These are phyloP conservation scores for Lasiurus cinereus DNA, from an alignment of 2,113 vertebrate species.

Conservation along the genomic window DNA sequence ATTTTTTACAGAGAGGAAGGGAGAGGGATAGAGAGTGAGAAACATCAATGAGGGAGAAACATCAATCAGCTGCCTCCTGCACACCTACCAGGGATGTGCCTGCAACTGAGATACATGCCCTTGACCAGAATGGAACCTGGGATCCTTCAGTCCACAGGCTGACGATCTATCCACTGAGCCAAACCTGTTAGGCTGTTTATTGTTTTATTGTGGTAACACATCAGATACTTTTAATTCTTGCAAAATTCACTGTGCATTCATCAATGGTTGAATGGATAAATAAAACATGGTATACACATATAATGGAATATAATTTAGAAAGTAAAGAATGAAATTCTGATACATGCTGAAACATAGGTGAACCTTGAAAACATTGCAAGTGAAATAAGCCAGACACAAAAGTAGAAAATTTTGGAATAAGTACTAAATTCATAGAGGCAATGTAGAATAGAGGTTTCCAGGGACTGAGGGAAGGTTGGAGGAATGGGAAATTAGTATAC, in stretches of 20 bases:
- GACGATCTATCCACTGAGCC: too few relatives aligned
- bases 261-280: conserved; percentile 21
- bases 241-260: not conserved
- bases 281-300: not conserved
- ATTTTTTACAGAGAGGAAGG: too few relatives aligned
- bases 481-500: not conserved
- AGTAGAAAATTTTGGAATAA: not conserved
- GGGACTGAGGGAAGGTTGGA: not conserved
- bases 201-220: not conserved
- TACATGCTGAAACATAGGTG: not conserved
- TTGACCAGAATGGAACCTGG: too few relatives aligned
- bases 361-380: not conserved
- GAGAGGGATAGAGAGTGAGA: too few relatives aligned
- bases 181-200: too few relatives aligned
- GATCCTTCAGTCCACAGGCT: too few relatives aligned
- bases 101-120: too few relatives aligned
- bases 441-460: not conserved
- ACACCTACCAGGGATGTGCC: too few relatives aligned
- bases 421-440: not conserved
- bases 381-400: conserved; percentile 27
- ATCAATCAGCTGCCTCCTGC: too few relatives aligned
- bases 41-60: too few relatives aligned
- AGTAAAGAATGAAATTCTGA: not conserved
- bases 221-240: conserved; percentile 39
- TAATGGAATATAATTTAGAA: not conserved